phyloP scores from a whole-genome alignment of 1,140 invertebrate species.

The Papilio machaon region DNA sequence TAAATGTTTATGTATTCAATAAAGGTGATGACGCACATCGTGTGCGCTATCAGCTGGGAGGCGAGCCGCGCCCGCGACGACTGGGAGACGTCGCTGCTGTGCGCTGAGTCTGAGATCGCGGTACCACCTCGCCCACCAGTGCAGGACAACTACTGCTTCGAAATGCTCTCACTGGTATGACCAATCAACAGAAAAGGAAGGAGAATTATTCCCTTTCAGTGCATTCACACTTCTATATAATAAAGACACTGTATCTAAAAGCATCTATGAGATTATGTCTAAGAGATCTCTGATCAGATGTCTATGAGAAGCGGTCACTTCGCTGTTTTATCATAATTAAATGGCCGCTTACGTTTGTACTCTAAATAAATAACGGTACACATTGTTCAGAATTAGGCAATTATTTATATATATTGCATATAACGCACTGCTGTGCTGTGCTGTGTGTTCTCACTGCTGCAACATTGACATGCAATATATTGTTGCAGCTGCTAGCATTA shows the following conservation, averaged over 20 bases:
- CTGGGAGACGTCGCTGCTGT: slow-evolving; percentile 87
- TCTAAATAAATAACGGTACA: no score
- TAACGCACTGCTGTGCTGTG: no score
- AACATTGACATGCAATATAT: neutral
- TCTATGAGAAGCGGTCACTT: no score
- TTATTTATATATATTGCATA: no score
- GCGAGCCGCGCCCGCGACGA: slow-evolving; percentile 92
- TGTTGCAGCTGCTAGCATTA: slow-evolving; percentile 87
- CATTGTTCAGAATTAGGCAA: no score
- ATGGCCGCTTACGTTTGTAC: no score
- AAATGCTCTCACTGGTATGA: slow-evolving; percentile 95
- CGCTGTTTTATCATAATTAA: no score
- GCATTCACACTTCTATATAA: no score
- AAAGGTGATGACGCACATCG: slow-evolving; percentile 95
- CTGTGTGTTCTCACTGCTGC: neutral
- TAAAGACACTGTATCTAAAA: no score
- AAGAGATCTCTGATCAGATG: no score
- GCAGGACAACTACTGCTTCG: slow-evolving; percentile 96
- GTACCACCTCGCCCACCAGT: slow-evolving; percentile 73
- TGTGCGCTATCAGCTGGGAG: slow-evolving; percentile 95
- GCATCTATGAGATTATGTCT: no score
- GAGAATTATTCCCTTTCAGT: no score
- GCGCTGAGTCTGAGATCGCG: slow-evolving; percentile 55
- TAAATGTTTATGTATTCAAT: neutral
- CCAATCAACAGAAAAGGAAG: neutral